A percentile compares a stretch with the other conserved stretches of the same genome.
These are phyloP conservation scores for Metacarcinus magister DNA, from an alignment of 2,888 invertebrate species.

Conservation along the genomic window DNA sequence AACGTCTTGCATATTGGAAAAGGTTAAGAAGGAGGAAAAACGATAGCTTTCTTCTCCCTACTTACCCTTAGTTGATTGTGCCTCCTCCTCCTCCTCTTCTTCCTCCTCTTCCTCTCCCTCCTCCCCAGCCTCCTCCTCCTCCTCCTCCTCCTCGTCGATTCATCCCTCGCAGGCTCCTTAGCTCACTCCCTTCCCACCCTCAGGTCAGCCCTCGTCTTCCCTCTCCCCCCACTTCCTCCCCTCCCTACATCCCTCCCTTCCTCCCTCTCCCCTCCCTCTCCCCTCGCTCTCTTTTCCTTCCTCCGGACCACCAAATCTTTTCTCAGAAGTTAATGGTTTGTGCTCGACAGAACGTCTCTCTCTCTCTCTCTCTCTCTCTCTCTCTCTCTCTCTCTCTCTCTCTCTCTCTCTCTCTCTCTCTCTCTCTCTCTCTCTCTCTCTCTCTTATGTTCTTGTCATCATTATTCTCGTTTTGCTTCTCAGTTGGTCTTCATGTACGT, in stretches of 20 bases:
- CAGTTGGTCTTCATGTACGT: neutral
- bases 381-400: conserved; percentile 62
- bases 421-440: conserved; percentile 54
- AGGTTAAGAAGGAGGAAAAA: neutral
- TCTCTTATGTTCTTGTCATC: neutral
- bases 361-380: conserved; percentile 61
- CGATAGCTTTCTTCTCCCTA: neutral
- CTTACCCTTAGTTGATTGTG: neutral
- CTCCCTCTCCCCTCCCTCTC: neutral
- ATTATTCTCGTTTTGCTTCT: neutral
- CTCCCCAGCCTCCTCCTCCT: neutral
- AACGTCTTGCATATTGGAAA: neutral
- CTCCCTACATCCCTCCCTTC: neutral
- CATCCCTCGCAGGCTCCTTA: no score
- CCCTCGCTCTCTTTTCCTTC: neutral
- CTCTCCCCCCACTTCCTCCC: neutral
- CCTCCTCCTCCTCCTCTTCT: neutral
- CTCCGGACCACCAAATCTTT: conserved; percentile 54
- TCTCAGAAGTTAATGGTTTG: conserved; percentile 63
- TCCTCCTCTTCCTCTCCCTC: neutral
- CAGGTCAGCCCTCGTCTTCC: no score
- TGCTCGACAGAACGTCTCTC: conserved; percentile 28
- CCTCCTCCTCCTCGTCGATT: neutral
- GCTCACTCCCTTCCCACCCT: neutral
- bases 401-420: conserved; percentile 40